Percentiles rank a stretch among this genome's conserved stretches.
phyloP scores from a whole-genome alignment of 2,888 invertebrate species.

The Eupithecia dodoneata region DNA sequence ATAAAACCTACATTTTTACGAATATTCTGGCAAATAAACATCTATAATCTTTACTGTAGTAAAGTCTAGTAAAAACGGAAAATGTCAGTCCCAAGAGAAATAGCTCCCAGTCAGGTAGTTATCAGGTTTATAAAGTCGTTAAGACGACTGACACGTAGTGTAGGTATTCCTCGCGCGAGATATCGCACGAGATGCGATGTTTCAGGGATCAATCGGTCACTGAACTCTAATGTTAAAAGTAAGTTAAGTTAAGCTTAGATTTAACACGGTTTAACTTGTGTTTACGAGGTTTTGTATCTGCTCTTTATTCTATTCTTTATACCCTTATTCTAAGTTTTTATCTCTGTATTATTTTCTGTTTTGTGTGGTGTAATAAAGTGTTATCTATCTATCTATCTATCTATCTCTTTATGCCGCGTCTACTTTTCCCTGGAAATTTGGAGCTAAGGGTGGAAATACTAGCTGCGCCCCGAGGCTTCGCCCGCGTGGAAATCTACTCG shows the following conservation, averaged over 20 bases:
- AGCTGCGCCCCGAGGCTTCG: too few relatives aligned
- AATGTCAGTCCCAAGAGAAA: not conserved
- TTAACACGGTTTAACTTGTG: not conserved
- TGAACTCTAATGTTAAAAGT: slow-evolving; percentile 20
- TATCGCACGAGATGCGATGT: slow-evolving; percentile 3
- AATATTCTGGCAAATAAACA: too few relatives aligned
- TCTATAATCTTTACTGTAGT: not conserved
- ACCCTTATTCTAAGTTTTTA: too few relatives aligned
- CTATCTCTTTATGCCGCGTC: not conserved
- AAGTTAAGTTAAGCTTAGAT: not conserved
- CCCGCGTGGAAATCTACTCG: too few relatives aligned
- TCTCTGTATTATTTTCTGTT: too few relatives aligned
- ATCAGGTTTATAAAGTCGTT: slow-evolving; percentile 15
- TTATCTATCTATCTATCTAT: too few relatives aligned
- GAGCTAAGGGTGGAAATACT: too few relatives aligned
- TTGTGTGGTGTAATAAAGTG: too few relatives aligned
- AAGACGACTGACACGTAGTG: slow-evolving; percentile 12
- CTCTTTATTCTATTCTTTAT: too few relatives aligned
- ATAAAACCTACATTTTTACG: too few relatives aligned
- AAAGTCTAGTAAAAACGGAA: not conserved
- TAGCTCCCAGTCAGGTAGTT: not conserved
- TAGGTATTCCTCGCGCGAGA: slow-evolving; percentile 1
- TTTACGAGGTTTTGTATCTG: not conserved
- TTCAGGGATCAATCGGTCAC: slow-evolving; percentile 25
- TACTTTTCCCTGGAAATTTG: too few relatives aligned